phyloP scores from a whole-genome alignment of 2,797 vertebrate genomes.

The Kryptopterus vitreolus region DNA sequence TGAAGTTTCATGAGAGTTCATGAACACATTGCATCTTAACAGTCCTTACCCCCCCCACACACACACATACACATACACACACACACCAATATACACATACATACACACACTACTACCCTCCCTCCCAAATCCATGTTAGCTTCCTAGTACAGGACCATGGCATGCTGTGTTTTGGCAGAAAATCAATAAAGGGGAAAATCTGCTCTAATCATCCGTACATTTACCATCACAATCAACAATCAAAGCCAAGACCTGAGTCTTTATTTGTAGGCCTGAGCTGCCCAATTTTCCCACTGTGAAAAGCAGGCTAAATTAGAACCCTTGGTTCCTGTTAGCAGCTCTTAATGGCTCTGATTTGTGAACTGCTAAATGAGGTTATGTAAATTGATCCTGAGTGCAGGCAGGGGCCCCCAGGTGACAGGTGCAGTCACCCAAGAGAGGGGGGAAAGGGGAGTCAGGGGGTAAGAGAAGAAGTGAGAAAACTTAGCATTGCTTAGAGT shows the following conservation, averaged over 20 bases:
- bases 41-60: conserved; percentile 27
- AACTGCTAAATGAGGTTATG: conserved; percentile 99
- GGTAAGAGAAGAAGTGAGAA: conserved; percentile 55
- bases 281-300: conserved; percentile 99
- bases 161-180: conserved; percentile 99
- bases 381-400: conserved; percentile 99
- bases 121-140: conserved; percentile 50
- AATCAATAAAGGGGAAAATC: conserved; percentile 99
- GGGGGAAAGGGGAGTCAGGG: conserved; percentile 45
- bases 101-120: background rate
- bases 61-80: background rate
- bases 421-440: conserved; percentile 90
- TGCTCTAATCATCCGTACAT: conserved; percentile 99
- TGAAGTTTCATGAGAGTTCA: conserved; percentile 37
- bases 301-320: conserved; percentile 99
- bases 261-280: conserved; percentile 99
- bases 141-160: conserved; percentile 86
- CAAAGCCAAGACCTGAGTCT: conserved; percentile 99
- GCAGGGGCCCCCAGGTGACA: conserved; percentile 99
- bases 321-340: conserved; percentile 99
- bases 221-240: conserved; percentile 99
- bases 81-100: background rate
- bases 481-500: conserved; percentile 50
- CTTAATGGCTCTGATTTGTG: conserved; percentile 99
- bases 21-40: conserved; percentile 55